phyloP scores from a whole-genome alignment of 1,140 invertebrate genomes.

The Littorina saxatilis region DNA sequence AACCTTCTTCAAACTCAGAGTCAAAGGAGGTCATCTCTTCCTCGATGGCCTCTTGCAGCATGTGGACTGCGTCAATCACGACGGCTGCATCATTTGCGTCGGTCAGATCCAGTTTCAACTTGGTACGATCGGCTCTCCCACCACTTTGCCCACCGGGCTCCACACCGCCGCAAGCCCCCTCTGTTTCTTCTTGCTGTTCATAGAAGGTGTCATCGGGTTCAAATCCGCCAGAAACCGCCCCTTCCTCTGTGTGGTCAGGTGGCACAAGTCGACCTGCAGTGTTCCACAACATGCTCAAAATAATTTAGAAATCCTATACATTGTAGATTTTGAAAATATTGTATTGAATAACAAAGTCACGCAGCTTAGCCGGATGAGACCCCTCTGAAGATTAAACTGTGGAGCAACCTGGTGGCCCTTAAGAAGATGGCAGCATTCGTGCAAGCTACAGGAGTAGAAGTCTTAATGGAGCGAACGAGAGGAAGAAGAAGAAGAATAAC shows the following conservation, averaged over 20 bases:
- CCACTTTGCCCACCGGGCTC: not conserved
- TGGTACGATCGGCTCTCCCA: constrained; percentile 42
- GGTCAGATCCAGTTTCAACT: constrained; percentile 47
- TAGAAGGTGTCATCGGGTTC: not conserved
- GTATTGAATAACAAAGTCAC: too few relatives aligned
- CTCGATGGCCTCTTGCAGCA: constrained; percentile 56
- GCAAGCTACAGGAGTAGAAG: too few relatives aligned
- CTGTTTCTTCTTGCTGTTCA: not conserved
- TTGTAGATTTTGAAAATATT: too few relatives aligned
- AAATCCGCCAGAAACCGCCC: not conserved
- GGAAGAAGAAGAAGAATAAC: too few relatives aligned
- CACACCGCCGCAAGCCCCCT: not conserved
- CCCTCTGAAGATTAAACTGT: too few relatives aligned
- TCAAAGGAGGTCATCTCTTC: constrained; percentile 56
- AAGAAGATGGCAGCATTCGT: too few relatives aligned
- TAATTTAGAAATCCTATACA: too few relatives aligned
- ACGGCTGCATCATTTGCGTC: not conserved
- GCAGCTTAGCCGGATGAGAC: too few relatives aligned
- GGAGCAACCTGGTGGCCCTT: too few relatives aligned
- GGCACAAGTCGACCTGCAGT: too few relatives aligned
- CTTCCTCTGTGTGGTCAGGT: not conserved
- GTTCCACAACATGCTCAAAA: too few relatives aligned
- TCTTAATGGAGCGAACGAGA: too few relatives aligned
- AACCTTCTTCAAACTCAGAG: constrained; percentile 62
- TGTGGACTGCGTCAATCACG: constrained; percentile 37